Percentiles rank a stretch among this genome's conserved stretches.
phyloP scores from a whole-genome alignment of 2,888 invertebrate species.

The Tenthredo distinguenda region DNA sequence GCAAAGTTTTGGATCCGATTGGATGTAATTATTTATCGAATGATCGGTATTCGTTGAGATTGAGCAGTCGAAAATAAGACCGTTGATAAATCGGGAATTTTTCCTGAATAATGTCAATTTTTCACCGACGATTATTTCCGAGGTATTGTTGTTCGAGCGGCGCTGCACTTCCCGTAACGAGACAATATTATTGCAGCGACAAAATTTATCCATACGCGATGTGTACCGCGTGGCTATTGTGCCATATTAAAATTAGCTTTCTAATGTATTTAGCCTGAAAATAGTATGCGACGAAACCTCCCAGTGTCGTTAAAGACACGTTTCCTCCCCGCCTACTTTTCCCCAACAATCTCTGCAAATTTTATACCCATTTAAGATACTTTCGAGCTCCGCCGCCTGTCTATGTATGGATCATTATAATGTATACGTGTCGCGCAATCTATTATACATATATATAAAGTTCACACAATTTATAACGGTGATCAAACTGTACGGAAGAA shows the following conservation, averaged over 20 bases:
- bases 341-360: constrained; percentile 40
- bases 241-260: constrained; percentile 74
- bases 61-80: not conserved
- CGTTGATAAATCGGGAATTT: not conserved
- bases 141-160: not conserved
- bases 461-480: not conserved
- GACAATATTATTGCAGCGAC: constrained; percentile 52
- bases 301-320: constrained; percentile 69
- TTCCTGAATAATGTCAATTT: not conserved
- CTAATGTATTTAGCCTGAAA: constrained; percentile 71
- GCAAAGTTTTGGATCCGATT: constrained; percentile 48
- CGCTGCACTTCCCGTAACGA: not conserved
- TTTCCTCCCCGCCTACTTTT: constrained; percentile 60
- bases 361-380: constrained; percentile 43
- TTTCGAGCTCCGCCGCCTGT: constrained; percentile 6
- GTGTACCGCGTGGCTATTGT: constrained; percentile 65
- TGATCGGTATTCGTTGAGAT: not conserved
- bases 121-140: not conserved
- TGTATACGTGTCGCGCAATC: not conserved
- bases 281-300: constrained; percentile 63
- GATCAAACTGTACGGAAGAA: not conserved
- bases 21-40: constrained; percentile 37
- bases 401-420: constrained; percentile 4
- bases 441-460: not conserved
- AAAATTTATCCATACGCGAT: constrained; percentile 46